Conservation (phyloP, 2,797 vertebrate species). For the Tokudaia muenninki region DNA sequence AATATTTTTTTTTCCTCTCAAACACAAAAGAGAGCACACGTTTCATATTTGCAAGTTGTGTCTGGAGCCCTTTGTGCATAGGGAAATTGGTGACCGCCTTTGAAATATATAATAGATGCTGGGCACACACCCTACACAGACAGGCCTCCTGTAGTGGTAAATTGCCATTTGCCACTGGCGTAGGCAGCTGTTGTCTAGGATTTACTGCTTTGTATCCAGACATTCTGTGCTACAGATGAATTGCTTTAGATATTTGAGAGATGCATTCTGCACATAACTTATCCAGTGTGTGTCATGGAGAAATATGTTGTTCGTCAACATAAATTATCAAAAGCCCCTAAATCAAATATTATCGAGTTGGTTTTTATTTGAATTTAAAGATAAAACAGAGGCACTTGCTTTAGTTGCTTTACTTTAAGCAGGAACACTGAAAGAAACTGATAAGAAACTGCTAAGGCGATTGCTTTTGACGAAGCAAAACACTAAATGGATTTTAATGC, state of each 20-base stretch:
- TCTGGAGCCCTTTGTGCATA: background rate
- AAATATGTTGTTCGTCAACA: conserved; percentile 52
- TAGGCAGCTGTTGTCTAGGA: conserved; percentile 36
- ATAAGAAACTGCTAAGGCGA: conserved; percentile 19
- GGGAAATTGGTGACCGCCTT: background rate
- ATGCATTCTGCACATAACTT: conserved; percentile 61
- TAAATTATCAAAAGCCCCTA: conserved; percentile 70
- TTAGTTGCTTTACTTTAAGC: conserved; percentile 24
- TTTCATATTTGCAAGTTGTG: background rate
- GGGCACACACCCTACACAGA: too few relatives aligned
- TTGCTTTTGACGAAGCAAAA: conserved; percentile 43
- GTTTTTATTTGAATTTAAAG: conserved; percentile 31
- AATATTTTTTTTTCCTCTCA: background rate
- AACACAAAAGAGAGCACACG: background rate
- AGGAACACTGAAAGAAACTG: conserved; percentile 20
- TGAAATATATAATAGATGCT: conserved; percentile 13
- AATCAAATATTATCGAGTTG: conserved; percentile 47
- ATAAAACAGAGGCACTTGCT: conserved; percentile 2
- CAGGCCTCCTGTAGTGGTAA: background rate
- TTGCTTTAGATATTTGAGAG: conserved; percentile 56
- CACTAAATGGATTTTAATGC: conserved; percentile 32
- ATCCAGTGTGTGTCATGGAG: conserved; percentile 9
- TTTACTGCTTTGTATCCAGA: conserved; percentile 61
- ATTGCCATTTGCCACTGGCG: conserved; percentile 22
- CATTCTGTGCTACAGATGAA: conserved; percentile 48